Evolutionary conservation across 2,797 vertebrate genomes (phyloP).

Genomic region (Apogon hyalosoma): DNA sequence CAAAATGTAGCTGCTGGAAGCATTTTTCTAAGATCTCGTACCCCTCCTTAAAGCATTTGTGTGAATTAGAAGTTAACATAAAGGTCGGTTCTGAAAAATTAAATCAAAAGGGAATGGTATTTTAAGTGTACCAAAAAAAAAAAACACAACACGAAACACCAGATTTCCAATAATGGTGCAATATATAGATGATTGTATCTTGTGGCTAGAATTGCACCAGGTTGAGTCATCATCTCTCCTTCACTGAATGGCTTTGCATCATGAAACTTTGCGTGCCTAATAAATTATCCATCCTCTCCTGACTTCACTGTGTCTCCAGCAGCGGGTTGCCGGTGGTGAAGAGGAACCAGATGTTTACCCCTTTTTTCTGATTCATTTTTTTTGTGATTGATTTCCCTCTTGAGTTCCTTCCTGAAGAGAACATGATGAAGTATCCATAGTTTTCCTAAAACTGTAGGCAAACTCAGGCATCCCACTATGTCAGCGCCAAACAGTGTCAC

Average conservation of each 20-base stretch:
- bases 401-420: slow-evolving; percentile 37
- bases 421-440: slow-evolving; percentile 13
- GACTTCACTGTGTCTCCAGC: slow-evolving; percentile 33
- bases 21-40: too few species aligned
- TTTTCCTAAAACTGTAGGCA: slow-evolving; percentile 5
- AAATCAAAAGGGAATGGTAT: slow-evolving; percentile 28
- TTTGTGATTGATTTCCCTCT: slow-evolving; percentile 24
- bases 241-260: slow-evolving; percentile 34
- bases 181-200: slow-evolving; percentile 14
- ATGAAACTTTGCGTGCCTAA: slow-evolving; percentile 41
- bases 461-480: background rate
- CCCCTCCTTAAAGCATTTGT: background rate
- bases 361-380: background rate
- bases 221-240: slow-evolving; percentile 49
- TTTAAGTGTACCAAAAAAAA: slow-evolving; percentile 19
- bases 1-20: too few species aligned
- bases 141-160: slow-evolving; percentile 1
- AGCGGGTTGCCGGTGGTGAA: slow-evolving; percentile 43
- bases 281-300: slow-evolving; percentile 56
- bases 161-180: slow-evolving; percentile 10
- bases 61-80: slow-evolving; percentile 33
- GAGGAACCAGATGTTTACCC: slow-evolving; percentile 66
- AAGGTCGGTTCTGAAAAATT: slow-evolving; percentile 41
- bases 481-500: slow-evolving; percentile 2
- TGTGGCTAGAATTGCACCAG: slow-evolving; percentile 37